Evolutionary conservation across 1,140 invertebrate genomes (phyloP).

Genomic region (Steinernema khuongi): DNA sequence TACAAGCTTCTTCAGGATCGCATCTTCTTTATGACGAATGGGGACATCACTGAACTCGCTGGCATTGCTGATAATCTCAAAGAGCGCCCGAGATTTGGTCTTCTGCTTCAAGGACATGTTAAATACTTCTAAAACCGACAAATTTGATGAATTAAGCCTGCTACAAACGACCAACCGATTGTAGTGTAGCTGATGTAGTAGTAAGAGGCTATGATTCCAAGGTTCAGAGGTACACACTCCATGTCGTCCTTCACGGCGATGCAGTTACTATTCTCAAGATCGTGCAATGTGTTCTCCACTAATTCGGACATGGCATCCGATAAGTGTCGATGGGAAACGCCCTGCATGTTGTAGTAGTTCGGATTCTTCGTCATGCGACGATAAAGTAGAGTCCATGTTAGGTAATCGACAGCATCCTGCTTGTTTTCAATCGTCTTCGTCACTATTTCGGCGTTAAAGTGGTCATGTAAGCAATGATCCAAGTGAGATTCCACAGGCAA

Average conservation of each 20-base stretch:
- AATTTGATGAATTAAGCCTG: conserved; percentile 19
- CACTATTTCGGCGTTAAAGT: conserved; percentile 98
- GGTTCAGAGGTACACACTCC: conserved; percentile 86
- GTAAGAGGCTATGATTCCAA: conserved; percentile 99
- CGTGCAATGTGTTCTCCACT: conserved; percentile 87
- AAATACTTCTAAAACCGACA: conserved; percentile 75
- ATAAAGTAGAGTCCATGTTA: conserved; percentile 99
- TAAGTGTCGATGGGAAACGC: conserved; percentile 78
- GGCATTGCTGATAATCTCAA: conserved; percentile 96
- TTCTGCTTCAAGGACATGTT: conserved; percentile 90
- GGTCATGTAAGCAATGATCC: conserved; percentile 93
- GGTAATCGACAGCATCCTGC: conserved; percentile 97
- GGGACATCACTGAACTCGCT: conserved; percentile 91
- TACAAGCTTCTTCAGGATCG: conserved; percentile 73
- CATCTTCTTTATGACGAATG: conserved; percentile 89
- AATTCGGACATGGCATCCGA: conserved; percentile 97
- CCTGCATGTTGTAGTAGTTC: conserved; percentile 95
- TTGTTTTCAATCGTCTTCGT: conserved; percentile 99
- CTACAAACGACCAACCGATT: conserved; percentile 68
- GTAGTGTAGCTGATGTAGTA: conserved; percentile 99
- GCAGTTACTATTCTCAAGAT: conserved; percentile 95
- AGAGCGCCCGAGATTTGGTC: conserved; percentile 88
- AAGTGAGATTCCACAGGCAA: conserved; percentile 94
- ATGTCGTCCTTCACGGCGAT: conserved; percentile 97
- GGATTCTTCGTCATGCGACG: conserved; percentile 94